These are phyloP conservation scores for Leptodirus hochenwartii DNA, from an alignment of 2,888 invertebrate genomes.

Conservation along the genomic window DNA sequence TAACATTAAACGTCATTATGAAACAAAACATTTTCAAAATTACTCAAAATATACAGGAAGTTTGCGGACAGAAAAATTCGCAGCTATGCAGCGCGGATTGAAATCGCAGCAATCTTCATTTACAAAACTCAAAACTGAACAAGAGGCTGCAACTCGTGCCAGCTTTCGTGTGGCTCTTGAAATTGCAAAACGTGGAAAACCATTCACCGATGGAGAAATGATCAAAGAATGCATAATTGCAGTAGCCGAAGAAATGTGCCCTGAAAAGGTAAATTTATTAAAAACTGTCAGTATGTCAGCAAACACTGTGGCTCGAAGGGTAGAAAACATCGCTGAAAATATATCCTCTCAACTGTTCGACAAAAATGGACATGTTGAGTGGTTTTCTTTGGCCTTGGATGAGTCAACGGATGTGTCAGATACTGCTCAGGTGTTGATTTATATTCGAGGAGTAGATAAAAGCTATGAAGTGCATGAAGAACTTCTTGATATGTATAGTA, in stretches of 20 bases:
- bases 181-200: constrained; percentile 13
- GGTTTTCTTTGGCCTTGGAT: constrained; percentile 15
- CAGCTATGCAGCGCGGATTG: constrained; percentile 15
- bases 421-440: constrained; percentile 14
- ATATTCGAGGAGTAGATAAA: constrained; percentile 6
- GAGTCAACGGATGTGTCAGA: constrained; percentile 16
- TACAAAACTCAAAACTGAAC: too few relatives aligned
- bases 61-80: constrained; percentile 16
- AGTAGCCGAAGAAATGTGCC: constrained; percentile 14
- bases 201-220: constrained; percentile 13
- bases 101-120: too few relatives aligned
- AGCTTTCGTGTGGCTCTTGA: constrained; percentile 13
- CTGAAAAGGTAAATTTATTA: constrained; percentile 15
- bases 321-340: constrained; percentile 11
- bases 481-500: constrained; percentile 11
- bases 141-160: constrained; percentile 12
- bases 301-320: constrained; percentile 11
- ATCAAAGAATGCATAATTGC: constrained; percentile 16
- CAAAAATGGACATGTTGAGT: constrained; percentile 12
- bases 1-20: constrained; percentile 16
- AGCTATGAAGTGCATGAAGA: constrained; percentile 13
- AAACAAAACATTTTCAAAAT: constrained; percentile 12
- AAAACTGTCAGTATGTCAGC: constrained; percentile 13
- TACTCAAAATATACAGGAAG: constrained; percentile 16
- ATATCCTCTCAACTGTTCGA: constrained; percentile 10